Conservation (phyloP, 2,113 vertebrate species). For the Rhinoptilus africanus region DNA sequence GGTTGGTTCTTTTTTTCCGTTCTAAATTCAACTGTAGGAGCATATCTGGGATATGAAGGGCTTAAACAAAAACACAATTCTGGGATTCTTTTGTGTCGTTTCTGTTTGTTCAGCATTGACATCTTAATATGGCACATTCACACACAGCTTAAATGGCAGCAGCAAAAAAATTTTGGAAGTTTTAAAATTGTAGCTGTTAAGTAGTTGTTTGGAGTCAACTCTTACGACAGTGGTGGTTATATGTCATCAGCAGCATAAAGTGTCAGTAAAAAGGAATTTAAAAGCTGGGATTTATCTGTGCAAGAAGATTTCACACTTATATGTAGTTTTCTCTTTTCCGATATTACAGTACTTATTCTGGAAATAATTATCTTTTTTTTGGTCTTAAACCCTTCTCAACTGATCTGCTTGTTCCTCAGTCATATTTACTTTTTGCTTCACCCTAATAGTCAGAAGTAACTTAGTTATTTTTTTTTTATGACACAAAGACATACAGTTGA, state of each 20-base stretch:
- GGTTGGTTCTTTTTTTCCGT: not conserved
- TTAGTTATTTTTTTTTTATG: not conserved
- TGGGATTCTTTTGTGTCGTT: accelerated
- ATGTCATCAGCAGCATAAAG: not conserved
- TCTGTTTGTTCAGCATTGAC: not conserved
- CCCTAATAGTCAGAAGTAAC: not conserved
- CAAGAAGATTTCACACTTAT: not conserved
- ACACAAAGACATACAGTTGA: not conserved
- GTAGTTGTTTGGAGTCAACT: not conserved
- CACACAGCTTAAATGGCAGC: not conserved
- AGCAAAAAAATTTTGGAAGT: not conserved
- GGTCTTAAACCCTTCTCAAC: not conserved
- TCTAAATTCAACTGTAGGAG: not conserved
- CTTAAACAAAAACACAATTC: not conserved
- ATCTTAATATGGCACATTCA: not conserved
- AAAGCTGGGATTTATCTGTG: not conserved
- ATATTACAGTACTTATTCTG: not conserved
- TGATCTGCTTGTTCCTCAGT: not conserved
- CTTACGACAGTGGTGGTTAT: not conserved
- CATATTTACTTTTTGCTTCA: not conserved
- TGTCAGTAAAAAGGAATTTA: not conserved
- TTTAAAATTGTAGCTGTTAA: not conserved
- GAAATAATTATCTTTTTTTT: not conserved
- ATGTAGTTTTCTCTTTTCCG: not conserved
- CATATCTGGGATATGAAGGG: not conserved